Evolutionary conservation across 2,797 vertebrate genomes (phyloP), one percentile per base, ranked within the genome.

Genomic region (Sciurus carolinensis): DNA sequence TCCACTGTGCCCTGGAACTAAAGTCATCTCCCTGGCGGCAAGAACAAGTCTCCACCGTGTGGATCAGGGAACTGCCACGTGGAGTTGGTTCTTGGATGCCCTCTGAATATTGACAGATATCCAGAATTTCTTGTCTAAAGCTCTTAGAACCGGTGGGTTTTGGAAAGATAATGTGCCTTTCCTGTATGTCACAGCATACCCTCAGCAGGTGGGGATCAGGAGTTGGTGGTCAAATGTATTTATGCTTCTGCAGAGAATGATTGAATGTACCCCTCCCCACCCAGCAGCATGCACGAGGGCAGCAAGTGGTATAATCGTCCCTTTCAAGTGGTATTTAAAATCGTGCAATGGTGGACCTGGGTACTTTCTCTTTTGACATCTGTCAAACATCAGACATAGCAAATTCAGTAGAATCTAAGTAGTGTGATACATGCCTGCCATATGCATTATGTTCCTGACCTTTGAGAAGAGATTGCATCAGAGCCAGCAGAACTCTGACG

Each of bases 1-100:
- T 81, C 4, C 0, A 9, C 12, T 7, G 6, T 69, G n/a, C 28
- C 5, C 59, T n/a, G 28, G 22, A 73, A 75, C 30, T 7, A 5
- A 50, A n/a, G 4, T 33, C 44, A 47, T 33, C 11, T n/a, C 44
- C 54, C 77, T 30, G 2, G 12, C 5, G 10, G 4, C 8, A 12
- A 2, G 5, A 39, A 28, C 22, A 28, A n/a, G 30, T 62, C 9
- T 26, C 22, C 3, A 13, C 26, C 1, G 0, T 17, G 15, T 4
- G 2, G 66, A 79, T 33, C 1, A 8, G 42, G 57, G 59, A 52
- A 76, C 30, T 15, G 22, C 30, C 57, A 0, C 5, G 0, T 22
- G 13, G 20, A 18, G 20, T 36, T 22, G 26, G 3, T 36, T 36
- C 36, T 44, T 36, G 24, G 0, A 6, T 0, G 0, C 1, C 4